A percentile compares a stretch with the other conserved stretches of the same genome.
These are phyloP conservation scores for Ptyas mucosa DNA, from an alignment of 2,113 vertebrate species.

Conservation along the genomic window DNA sequence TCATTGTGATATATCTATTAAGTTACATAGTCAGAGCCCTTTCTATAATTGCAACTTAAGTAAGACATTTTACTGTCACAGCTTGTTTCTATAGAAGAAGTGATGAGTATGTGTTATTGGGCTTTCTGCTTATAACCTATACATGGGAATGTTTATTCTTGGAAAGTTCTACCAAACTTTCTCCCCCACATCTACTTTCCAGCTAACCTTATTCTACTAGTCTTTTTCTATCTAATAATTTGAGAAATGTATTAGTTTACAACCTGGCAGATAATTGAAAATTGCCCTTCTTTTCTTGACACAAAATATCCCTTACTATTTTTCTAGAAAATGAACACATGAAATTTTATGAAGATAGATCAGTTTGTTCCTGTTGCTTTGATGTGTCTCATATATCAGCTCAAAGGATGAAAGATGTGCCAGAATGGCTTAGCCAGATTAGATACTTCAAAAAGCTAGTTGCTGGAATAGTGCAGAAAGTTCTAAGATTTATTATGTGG, in stretches of 20 bases:
- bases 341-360: conserved; percentile 51
- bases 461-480: conserved; percentile 30
- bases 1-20: neutral
- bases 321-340: conserved; percentile 47
- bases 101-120: neutral
- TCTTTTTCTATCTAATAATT: neutral
- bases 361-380: conserved; percentile 48
- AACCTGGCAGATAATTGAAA: neutral
- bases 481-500: conserved; percentile 36
- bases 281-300: conserved; percentile 24
- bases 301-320: conserved; percentile 25
- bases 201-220: neutral
- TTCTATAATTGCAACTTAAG: neutral
- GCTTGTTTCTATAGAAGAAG: neutral
- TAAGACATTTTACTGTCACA: neutral
- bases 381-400: conserved; percentile 34
- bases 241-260: conserved; percentile 13
- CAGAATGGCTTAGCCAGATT: conserved; percentile 43
- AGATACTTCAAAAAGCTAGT: conserved; percentile 38
- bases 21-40: no score
- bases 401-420: conserved; percentile 36
- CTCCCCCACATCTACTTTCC: neutral
- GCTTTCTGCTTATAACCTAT: neutral
- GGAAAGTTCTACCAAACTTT: neutral
- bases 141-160: neutral